Evolutionary conservation across 1,140 invertebrate species (phyloP).

Genomic region (Hyposmocoma kahamanoa): DNA sequence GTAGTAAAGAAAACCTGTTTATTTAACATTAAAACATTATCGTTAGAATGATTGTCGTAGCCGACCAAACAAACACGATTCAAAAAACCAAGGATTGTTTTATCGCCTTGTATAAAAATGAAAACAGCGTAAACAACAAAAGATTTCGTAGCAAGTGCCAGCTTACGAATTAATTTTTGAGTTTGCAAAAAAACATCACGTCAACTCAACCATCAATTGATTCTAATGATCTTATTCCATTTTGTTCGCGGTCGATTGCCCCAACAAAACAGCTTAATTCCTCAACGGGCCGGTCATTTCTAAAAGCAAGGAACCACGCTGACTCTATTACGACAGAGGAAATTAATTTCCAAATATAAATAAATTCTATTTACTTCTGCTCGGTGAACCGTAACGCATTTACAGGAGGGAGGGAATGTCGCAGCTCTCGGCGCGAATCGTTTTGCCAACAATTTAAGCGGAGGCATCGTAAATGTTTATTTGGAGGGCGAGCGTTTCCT

Average conservation of each 20-base stretch:
- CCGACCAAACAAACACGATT: no score
- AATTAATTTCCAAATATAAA: slow-evolving; percentile 69
- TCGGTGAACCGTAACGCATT: slow-evolving; percentile 61
- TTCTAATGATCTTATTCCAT: background rate
- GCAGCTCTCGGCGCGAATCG: slow-evolving; percentile 36
- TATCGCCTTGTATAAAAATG: no score
- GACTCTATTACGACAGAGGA: slow-evolving; percentile 53
- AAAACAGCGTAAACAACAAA: no score
- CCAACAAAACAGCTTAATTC: slow-evolving; percentile 16
- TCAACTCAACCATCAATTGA: no score
- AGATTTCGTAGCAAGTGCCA: no score
- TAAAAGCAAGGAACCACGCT: slow-evolving; percentile 32
- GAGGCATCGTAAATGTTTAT: slow-evolving; percentile 57
- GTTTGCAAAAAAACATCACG: no score
- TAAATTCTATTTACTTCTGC: slow-evolving; percentile 66
- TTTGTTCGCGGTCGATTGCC: background rate
- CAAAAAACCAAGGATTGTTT: no score
- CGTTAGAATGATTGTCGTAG: no score
- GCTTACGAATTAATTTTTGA: no score
- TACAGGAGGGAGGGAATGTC: slow-evolving; percentile 46
- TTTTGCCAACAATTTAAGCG: slow-evolving; percentile 67
- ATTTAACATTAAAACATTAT: no score
- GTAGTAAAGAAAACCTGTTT: no score
- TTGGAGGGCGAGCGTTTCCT: slow-evolving; percentile 46
- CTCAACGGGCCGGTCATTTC: slow-evolving; percentile 30